Base-by-base conservation (phyloP, 2,113 vertebrate species). In the Symphodus melops region DNA sequence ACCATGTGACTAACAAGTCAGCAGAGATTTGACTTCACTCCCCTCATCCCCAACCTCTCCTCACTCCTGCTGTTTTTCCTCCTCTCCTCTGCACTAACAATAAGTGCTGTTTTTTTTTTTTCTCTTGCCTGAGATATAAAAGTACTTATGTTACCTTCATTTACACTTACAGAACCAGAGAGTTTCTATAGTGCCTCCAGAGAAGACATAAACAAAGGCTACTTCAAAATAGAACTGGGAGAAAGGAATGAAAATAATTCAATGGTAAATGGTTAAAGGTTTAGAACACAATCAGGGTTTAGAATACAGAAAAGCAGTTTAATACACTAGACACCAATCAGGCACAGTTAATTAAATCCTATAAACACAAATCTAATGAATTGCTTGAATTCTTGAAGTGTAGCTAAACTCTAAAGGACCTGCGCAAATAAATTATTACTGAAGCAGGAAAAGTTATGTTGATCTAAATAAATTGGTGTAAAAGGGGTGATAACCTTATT, bases 1-100 rank as follows among this genome's bases (percentile, higher is more conserved):
- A 60, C 72, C 79, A 70, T 85, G 86, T 52, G 57, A 59, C 77
- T 81, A 82, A 84, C 81, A 75, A 75, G 81, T 88, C 83, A 73
- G 69, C 58, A 61, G 87, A 70, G 81, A 75, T 68, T 77, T 76
- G 11, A 36, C 60, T 69, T 67, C 17, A 9, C 49, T 56, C 54
- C 14, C 3, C 13, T 58, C 28, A 42, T 44, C 9, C 23, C 23
- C 25, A 42, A 8, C n/a, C 56, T 59, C 9, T 57, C 49, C 8
- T 58, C 55, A 12, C 14, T 53, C 46, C 46, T 54, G 8, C 46
- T 51, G 3, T 37, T 39, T 67, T 41, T 46, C 48, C 8, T 54
- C 41, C 23, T 42, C 14, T 63, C 16, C 16, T 33, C 41, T 37
- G 9, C n/a, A 49, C 56, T 33, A 13, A 44, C 2, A 17, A 0